These are phyloP conservation scores for Anoplopoma fimbria DNA, from an alignment of 2,113 vertebrate species.

Conservation along the genomic window DNA sequence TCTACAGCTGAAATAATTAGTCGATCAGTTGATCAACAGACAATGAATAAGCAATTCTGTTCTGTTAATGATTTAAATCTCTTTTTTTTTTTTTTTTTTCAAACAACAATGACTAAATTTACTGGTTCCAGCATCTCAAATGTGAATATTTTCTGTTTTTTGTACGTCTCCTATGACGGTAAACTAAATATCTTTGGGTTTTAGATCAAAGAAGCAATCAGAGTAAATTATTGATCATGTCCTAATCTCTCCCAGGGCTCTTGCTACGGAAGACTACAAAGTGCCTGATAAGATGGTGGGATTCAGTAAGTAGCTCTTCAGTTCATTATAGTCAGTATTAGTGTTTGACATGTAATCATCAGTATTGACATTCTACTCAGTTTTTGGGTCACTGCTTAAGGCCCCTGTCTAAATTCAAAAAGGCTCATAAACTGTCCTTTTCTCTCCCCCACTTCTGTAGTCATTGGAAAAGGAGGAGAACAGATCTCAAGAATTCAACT, in stretches of 20 bases:
- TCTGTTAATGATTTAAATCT: not conserved
- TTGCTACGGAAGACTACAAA: slow-evolving; percentile 98
- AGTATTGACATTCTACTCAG: slow-evolving; percentile 53
- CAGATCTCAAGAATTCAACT: slow-evolving; percentile 99
- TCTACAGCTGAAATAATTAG: not conserved
- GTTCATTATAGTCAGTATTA: slow-evolving; percentile 27
- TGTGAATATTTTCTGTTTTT: not conserved
- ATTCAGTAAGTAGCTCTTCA: slow-evolving; percentile 93
- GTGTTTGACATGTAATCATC: slow-evolving; percentile 51
- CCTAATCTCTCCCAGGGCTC: slow-evolving; percentile 86
- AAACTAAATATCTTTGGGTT: not conserved
- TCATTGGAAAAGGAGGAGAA: slow-evolving; percentile 98
- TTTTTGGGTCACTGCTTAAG: slow-evolving; percentile 42
- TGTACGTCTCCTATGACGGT: not conserved
- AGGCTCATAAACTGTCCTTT: slow-evolving; percentile 6
- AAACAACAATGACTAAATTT: not conserved
- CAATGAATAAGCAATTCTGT: not conserved
- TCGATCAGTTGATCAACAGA: not conserved
- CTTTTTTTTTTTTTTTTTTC: not conserved
- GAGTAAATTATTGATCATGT: slow-evolving; percentile 40
- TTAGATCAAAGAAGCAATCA: slow-evolving; percentile 8
- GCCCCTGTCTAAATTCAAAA: slow-evolving; percentile 26
- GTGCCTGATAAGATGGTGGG: slow-evolving; percentile 99
- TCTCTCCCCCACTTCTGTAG: slow-evolving; percentile 77
- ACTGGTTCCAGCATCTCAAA: not conserved